phyloP scores from a whole-genome alignment of 2,113 vertebrate species.

The Indri indri region DNA sequence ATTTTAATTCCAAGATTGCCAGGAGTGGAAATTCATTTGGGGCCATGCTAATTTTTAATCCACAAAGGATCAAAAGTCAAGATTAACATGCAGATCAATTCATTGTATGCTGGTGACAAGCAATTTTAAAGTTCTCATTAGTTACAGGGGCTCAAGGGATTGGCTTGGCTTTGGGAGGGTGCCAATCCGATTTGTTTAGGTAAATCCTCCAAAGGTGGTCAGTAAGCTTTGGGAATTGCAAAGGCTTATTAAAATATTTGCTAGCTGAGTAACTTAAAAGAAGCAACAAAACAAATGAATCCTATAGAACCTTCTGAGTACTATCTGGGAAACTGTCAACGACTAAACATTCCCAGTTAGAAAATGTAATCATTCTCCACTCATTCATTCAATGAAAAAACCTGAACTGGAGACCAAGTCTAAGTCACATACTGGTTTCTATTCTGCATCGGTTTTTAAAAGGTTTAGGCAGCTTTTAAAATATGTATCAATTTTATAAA shows the following conservation, averaged over 20 bases:
- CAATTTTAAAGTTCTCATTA: conserved; percentile 55
- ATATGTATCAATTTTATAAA: neutral
- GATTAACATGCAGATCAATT: conserved; percentile 63
- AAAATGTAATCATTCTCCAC: neutral
- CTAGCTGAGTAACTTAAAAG: conserved; percentile 10
- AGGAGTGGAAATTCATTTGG: conserved; percentile 51
- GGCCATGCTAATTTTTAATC: conserved; percentile 57
- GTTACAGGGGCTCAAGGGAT: conserved; percentile 15
- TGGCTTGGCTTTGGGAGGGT: neutral
- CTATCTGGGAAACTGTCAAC: neutral
- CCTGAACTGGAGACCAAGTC: neutral
- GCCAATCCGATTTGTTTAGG: conserved; percentile 30
- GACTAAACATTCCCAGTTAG: neutral
- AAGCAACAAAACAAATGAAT: neutral
- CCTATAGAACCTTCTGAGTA: neutral
- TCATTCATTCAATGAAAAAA: neutral
- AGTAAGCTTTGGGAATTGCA: conserved; percentile 5
- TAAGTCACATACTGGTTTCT: neutral
- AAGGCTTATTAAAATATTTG: conserved; percentile 52
- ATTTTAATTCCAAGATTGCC: conserved; percentile 40
- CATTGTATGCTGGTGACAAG: neutral
- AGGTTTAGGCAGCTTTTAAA: neutral
- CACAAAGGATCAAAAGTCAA: conserved; percentile 59
- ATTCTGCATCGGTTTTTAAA: neutral
- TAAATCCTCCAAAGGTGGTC: conserved; percentile 45